Conservation (phyloP, 1,140 invertebrate species). For the Holcopasites calliopsidis region DNA sequence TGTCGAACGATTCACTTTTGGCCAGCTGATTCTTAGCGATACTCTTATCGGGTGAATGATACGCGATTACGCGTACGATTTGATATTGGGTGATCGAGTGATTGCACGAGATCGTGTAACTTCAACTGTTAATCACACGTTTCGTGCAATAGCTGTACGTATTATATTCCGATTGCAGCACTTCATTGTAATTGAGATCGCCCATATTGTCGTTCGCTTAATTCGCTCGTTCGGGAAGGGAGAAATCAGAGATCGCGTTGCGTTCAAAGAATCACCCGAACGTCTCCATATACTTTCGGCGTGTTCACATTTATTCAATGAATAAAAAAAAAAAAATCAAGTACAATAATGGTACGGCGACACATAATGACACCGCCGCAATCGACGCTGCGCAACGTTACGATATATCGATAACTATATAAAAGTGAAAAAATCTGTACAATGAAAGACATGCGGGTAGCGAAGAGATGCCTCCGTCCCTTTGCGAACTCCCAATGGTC, state of each 20-base stretch:
- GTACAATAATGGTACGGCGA: conserved; percentile 78
- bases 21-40: not conserved
- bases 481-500: conserved; percentile 62
- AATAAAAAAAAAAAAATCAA: conserved; percentile 78
- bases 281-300: conserved; percentile 65
- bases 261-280: conserved; percentile 38
- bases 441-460: conserved; percentile 81
- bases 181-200: no score
- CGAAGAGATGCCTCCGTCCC: conserved; percentile 78
- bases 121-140: not conserved
- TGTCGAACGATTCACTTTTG: not conserved
- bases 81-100: no score
- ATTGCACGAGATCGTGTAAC: not conserved
- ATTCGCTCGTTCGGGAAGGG: not conserved
- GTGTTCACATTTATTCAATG: conserved; percentile 80
- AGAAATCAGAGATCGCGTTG: not conserved
- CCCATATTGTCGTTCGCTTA: no score
- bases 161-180: no score
- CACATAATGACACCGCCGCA: conserved; percentile 67
- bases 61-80: not conserved
- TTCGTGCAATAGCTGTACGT: not conserved
- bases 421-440: conserved; percentile 81
- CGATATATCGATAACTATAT: conserved; percentile 78
- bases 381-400: conserved; percentile 75
- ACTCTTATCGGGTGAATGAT: not conserved